Conservation (phyloP, 2,113 vertebrate genomes). For the Xenopus borealis region DNA sequence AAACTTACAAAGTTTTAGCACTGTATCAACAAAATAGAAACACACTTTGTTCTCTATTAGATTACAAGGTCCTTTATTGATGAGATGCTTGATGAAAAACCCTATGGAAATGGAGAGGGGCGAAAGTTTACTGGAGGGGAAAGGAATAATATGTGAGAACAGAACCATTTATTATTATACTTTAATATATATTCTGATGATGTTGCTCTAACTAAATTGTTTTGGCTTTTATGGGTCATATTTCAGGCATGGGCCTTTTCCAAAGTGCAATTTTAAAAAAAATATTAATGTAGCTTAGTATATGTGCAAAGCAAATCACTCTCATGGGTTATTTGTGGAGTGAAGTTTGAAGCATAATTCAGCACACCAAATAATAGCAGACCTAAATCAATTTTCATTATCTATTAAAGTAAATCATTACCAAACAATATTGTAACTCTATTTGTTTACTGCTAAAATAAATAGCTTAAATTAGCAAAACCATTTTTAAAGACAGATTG, state of each 20-base stretch:
- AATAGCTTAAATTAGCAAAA: too few species aligned
- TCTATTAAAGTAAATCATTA: background rate
- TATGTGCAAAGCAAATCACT: background rate
- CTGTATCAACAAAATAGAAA: background rate
- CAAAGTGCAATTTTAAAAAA: slow-evolving; percentile 5
- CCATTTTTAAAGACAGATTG: too few species aligned
- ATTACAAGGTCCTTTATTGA: background rate
- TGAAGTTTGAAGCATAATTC: background rate
- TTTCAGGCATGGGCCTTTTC: background rate
- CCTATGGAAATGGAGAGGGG: too few species aligned
- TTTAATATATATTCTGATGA: slow-evolving; percentile 9
- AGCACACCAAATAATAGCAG: background rate
- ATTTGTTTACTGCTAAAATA: too few species aligned
- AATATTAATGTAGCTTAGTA: background rate
- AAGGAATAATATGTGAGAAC: too few species aligned
- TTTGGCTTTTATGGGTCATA: background rate
- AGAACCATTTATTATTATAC: too few species aligned
- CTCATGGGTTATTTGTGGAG: background rate
- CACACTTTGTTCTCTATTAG: background rate
- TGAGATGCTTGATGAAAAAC: background rate
- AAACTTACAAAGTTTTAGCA: too few species aligned
- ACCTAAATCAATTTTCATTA: slow-evolving; percentile 1
- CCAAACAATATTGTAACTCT: background rate
- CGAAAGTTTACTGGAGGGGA: too few species aligned
- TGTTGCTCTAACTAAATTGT: background rate